A percentile compares a stretch with the other conserved stretches of the same genome.
phyloP scores from a whole-genome alignment of 2,797 vertebrate genomes.

The Microctenopoma lineatum region DNA sequence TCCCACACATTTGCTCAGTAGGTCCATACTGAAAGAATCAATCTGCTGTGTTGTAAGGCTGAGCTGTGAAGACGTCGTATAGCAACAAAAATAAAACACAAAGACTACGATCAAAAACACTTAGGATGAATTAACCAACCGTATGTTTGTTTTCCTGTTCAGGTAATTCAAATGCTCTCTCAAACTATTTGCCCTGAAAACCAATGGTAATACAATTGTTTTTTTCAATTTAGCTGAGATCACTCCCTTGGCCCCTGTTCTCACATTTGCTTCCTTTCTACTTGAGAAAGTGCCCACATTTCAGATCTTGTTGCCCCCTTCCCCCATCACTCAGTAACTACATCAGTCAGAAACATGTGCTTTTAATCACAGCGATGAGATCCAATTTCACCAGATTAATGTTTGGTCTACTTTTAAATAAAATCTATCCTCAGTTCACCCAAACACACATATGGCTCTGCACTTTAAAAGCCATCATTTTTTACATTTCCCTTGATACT shows the following conservation, averaged over 20 bases:
- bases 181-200: conserved; percentile 5
- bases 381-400: conserved; percentile 63
- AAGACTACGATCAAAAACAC: conserved; percentile 16
- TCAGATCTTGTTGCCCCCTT: conserved; percentile 29
- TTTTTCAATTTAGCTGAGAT: conserved; percentile 9
- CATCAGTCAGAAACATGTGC: conserved; percentile 71
- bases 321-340: conserved; percentile 49
- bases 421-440: conserved; percentile 21
- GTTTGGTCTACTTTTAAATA: conserved; percentile 53
- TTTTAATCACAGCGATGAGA: conserved; percentile 69
- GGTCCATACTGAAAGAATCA: conserved; percentile 42
- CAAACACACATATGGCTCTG: conserved; percentile 27
- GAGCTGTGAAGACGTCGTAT: conserved; percentile 41
- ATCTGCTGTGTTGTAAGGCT: conserved; percentile 29
- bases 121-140: background rate
- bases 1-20: conserved; percentile 51
- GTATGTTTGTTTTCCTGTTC: background rate
- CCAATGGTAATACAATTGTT: background rate
- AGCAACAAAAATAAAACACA: conserved; percentile 26
- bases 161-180: background rate
- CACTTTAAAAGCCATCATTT: conserved; percentile 21
- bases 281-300: conserved; percentile 35
- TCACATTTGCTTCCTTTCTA: conserved; percentile 20
- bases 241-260: conserved; percentile 11
- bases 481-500: background rate